Conservation (phyloP, 2,797 vertebrate species). For the Pelobates cultripes region DNA sequence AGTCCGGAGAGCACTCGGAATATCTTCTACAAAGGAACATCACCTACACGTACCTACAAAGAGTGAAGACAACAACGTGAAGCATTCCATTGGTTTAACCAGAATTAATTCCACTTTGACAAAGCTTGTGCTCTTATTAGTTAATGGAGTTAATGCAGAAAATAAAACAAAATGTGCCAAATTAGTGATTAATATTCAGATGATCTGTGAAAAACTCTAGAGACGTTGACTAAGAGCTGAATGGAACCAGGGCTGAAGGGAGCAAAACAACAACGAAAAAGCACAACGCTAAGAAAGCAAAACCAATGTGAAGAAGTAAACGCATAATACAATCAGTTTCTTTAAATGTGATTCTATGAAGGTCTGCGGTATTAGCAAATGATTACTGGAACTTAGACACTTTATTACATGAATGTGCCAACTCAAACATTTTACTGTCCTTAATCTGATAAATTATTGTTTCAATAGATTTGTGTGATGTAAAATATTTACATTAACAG, state of each 20-base stretch:
- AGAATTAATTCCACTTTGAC: slow-evolving; percentile 57
- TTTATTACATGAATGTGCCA: slow-evolving; percentile 77
- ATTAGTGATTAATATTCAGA: slow-evolving; percentile 66
- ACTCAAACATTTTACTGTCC: slow-evolving; percentile 67
- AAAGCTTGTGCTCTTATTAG: slow-evolving; percentile 66
- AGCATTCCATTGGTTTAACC: slow-evolving; percentile 48
- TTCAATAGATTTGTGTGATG: slow-evolving; percentile 69
- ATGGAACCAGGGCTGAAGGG: slow-evolving; percentile 61
- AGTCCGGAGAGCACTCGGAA: slow-evolving; percentile 93
- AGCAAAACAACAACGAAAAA: slow-evolving; percentile 60
- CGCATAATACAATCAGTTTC: slow-evolving; percentile 60
- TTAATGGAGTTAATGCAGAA: slow-evolving; percentile 57
- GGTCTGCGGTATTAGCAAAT: slow-evolving; percentile 59
- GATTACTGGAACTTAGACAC: slow-evolving; percentile 63
- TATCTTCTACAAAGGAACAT: slow-evolving; percentile 98
- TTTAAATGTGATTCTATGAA: slow-evolving; percentile 36
- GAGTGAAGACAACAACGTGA: slow-evolving; percentile 73
- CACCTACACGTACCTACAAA: slow-evolving; percentile 86
- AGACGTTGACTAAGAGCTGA: slow-evolving; percentile 27
- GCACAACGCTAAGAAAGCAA: slow-evolving; percentile 72
- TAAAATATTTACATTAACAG: slow-evolving; percentile 71
- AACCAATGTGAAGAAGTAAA: slow-evolving; percentile 61
- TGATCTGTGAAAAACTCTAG: slow-evolving; percentile 63
- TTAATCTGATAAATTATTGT: slow-evolving; percentile 60
- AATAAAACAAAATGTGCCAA: slow-evolving; percentile 67